phyloP scores from a whole-genome alignment of 2,888 invertebrate genomes.

The Cabera pusaria region DNA sequence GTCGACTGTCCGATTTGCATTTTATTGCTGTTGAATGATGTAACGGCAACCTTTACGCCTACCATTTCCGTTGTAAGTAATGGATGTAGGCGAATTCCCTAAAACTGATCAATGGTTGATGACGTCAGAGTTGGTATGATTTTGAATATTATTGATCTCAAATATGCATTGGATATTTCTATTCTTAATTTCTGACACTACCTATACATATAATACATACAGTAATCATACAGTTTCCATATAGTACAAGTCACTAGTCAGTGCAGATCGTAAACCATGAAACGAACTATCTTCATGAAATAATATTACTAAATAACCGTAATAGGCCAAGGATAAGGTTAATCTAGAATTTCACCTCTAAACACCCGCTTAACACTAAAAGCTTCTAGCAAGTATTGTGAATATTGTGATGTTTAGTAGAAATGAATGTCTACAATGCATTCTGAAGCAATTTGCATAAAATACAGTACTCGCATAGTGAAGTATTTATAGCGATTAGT shows the following conservation, averaged over 20 bases:
- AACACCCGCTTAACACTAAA: background rate
- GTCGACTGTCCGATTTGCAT: slow-evolving; percentile 31
- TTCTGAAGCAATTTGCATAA: slow-evolving; percentile 5
- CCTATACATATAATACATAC: too few relatives aligned
- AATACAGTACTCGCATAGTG: slow-evolving; percentile 1
- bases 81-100: slow-evolving; percentile 57
- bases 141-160: too few relatives aligned
- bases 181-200: too few relatives aligned
- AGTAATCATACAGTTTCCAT: too few relatives aligned
- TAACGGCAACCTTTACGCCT: slow-evolving; percentile 67
- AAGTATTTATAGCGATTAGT: slow-evolving; percentile 12
- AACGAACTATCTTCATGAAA: too few relatives aligned
- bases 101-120: slow-evolving; percentile 53
- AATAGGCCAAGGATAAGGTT: background rate
- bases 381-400: slow-evolving; percentile 1
- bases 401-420: too few relatives aligned
- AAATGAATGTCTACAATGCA: background rate
- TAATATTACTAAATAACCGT: too few relatives aligned
- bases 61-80: slow-evolving; percentile 52
- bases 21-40: slow-evolving; percentile 49
- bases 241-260: too few relatives aligned
- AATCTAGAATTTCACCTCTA: slow-evolving; percentile 1
- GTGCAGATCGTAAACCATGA: too few relatives aligned
- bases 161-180: too few relatives aligned
- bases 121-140: too few relatives aligned